A percentile compares a stretch with the other conserved stretches of the same genome.
These are phyloP conservation scores for Planiliza haematocheilus DNA, from an alignment of 2,113 vertebrate genomes.

Conservation along the genomic window DNA sequence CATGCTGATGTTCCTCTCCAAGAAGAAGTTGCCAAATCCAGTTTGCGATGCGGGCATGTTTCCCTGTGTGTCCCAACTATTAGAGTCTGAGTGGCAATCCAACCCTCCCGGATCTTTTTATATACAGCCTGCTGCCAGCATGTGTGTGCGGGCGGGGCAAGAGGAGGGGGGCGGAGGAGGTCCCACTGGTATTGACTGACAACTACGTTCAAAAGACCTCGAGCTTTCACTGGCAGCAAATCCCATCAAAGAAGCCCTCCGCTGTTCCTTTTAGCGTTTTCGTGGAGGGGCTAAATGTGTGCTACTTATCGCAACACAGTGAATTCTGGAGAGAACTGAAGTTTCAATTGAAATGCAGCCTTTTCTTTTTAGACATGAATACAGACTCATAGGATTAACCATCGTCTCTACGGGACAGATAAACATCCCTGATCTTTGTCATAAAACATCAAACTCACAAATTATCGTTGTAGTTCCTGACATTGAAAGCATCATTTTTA, in stretches of 20 bases:
- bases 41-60: slow-evolving; percentile 83
- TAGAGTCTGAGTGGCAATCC: slow-evolving; percentile 42
- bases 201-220: slow-evolving; percentile 74
- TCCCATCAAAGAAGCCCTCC: slow-evolving; percentile 86
- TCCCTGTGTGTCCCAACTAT: slow-evolving; percentile 42
- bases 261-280: slow-evolving; percentile 83
- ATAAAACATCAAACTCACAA: background rate
- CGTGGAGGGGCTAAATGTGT: slow-evolving; percentile 67
- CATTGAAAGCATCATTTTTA: no score
- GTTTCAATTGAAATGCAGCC: slow-evolving; percentile 56
- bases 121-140: slow-evolving; percentile 65
- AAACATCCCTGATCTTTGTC: no score
- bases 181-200: slow-evolving; percentile 74
- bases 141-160: background rate
- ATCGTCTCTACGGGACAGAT: background rate
- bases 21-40: slow-evolving; percentile 83
- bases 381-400: background rate
- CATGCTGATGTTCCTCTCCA: slow-evolving; percentile 79
- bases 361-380: slow-evolving; percentile 12
- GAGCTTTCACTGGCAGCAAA: slow-evolving; percentile 82
- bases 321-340: slow-evolving; percentile 53
- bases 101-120: slow-evolving; percentile 43
- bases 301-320: slow-evolving; percentile 59
- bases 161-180: slow-evolving; percentile 34
- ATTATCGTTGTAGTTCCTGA: no score